Evolutionary conservation across 2,797 vertebrate genomes (phyloP), one percentile per base, ranked within the genome.

Genomic region (Chelonia mydas): DNA sequence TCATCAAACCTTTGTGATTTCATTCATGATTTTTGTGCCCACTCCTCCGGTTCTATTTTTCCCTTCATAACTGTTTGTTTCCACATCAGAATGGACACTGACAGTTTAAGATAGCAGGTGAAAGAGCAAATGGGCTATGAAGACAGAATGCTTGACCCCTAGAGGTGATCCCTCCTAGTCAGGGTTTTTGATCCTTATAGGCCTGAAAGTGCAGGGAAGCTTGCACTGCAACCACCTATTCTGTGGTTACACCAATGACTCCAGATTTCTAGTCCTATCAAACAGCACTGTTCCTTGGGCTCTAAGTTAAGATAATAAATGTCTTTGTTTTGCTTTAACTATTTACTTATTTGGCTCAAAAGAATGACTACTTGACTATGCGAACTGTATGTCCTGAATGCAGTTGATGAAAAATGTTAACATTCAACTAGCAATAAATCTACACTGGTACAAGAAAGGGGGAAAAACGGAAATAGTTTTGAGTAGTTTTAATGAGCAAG

Each of bases 381-480:
- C 53, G 77, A 87, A 23, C 11, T 16, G 33, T 19, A 65, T 65
- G 8, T 65, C 33, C 61, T n/a, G 17, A 65, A n/a, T 19, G 17
- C 61, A 65, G 33, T 65, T 65, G 61, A 65, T 65, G 17, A 65
- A 65, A 65, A 19, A 61, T 61, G 28, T n/a, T 65, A 61, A 87
- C 10, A 0, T 7, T 13, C 27, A 3, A 23, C 33, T 23, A 5
- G 27, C 27, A 72, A n/a, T 23, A 50, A 83, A 23, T 7, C 79
- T 25, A 3, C 4, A 23, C 13, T 47, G 93, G 13, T 3, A 15
- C 10, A 41, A 55, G 5, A 0, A 3, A 82, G 57, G 4, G 3
- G n/a, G 3, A 8, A 53, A 83, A 91, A 68, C 41, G 13, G 12
- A 47, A 23, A 3, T 15, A 19, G 11, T 4, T 47, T 21, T 5